A percentile compares a stretch with the other conserved stretches of the same genome.
These are phyloP conservation scores for Hirudo medicinalis DNA, from an alignment of 1,140 invertebrate species.

Conservation along the genomic window DNA sequence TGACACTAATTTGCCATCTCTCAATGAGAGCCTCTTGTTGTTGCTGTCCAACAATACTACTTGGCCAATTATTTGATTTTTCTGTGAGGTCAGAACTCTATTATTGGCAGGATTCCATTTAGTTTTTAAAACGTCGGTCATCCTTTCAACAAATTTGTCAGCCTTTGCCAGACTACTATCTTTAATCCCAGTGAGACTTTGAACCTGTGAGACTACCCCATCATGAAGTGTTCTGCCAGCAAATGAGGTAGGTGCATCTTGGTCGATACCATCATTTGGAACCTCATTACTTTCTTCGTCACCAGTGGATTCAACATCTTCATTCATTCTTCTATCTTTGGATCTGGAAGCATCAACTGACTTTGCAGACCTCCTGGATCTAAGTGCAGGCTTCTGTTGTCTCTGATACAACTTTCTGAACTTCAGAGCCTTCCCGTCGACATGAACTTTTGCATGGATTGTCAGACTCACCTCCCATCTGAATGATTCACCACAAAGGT, in stretches of 20 bases:
- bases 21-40: neutral
- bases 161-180: no score
- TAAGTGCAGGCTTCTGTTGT: neutral
- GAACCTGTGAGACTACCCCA: no score
- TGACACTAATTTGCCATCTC: neutral
- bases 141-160: no score
- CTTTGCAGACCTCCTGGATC: neutral
- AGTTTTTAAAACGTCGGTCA: no score
- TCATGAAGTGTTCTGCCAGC: no score
- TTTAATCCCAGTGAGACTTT: no score
- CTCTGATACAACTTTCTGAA: conserved; percentile 12
- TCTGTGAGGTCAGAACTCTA: no score
- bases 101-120: no score
- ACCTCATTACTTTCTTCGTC: neutral
- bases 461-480: conserved; percentile 16
- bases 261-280: neutral
- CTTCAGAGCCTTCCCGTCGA: neutral
- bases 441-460: conserved; percentile 12
- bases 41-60: neutral
- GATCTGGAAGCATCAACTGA: neutral
- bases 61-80: conserved; percentile 1
- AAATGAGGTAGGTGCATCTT: no score
- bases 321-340: neutral
- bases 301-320: conserved; percentile 7
- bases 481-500: conserved; percentile 11